phyloP scores from a whole-genome alignment of 2,888 invertebrate genomes.

The Clanis bilineata region DNA sequence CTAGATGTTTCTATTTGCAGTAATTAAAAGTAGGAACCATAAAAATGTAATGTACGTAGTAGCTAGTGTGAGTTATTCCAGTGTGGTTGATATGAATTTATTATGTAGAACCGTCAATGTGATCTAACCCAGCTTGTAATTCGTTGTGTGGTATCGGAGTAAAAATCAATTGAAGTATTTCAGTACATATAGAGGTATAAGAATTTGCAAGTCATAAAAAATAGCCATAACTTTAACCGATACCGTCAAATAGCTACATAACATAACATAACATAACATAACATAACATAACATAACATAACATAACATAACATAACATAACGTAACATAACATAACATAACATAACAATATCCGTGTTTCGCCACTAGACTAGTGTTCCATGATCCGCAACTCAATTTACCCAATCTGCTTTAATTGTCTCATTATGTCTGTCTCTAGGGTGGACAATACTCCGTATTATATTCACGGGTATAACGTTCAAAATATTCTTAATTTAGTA shows the following conservation, averaged over 20 bases:
- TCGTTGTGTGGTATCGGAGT: no score
- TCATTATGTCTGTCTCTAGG: conserved; percentile 51
- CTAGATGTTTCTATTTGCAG: not conserved
- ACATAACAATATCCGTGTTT: not conserved
- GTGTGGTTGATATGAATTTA: not conserved
- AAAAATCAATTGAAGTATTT: no score
- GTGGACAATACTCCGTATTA: conserved; percentile 23
- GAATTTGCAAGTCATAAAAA: no score
- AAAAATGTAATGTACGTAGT: not conserved
- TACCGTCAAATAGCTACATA: no score
- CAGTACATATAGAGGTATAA: no score
- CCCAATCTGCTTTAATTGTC: conserved; percentile 71
- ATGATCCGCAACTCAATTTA: conserved; percentile 70
- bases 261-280: no score
- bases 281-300: no score
- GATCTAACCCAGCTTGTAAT: no score
- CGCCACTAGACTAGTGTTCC: conserved; percentile 48
- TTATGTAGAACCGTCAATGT: not conserved
- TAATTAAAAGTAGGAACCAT: not conserved
- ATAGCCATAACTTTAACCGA: no score
- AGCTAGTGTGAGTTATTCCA: not conserved
- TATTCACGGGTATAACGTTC: conserved; percentile 20
- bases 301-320: no score
- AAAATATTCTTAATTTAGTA: not conserved
- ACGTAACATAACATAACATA: no score